Evolutionary conservation across 2,888 invertebrate species (phyloP).

Genomic region (Stictocephala bisonia): DNA sequence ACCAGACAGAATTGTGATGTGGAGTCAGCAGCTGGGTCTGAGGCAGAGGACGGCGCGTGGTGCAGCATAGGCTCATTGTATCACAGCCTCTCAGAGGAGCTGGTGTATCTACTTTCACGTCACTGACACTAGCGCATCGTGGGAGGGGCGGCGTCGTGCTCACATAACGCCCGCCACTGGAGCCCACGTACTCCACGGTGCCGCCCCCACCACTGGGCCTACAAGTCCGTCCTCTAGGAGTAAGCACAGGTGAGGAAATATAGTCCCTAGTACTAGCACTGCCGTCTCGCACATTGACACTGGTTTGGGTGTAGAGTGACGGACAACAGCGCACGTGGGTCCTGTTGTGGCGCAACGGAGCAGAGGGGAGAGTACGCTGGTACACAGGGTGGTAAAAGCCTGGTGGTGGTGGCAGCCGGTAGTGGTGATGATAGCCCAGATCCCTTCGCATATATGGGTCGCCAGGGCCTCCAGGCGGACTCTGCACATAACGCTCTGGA

Average conservation of each 20-base stretch:
- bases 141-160: constrained; percentile 60
- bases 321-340: constrained; percentile 56
- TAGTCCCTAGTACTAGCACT: constrained; percentile 36
- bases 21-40: constrained; percentile 18
- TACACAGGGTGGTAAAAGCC: constrained; percentile 50
- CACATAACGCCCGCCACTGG: constrained; percentile 71
- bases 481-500: background rate
- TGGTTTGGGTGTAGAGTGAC: constrained; percentile 27
- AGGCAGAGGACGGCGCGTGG: constrained; percentile 9
- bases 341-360: constrained; percentile 60
- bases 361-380: constrained; percentile 51
- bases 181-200: constrained; percentile 73
- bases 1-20: constrained; percentile 49
- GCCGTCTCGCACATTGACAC: constrained; percentile 32
- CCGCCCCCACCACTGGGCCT: constrained; percentile 64
- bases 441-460: constrained; percentile 72
- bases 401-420: constrained; percentile 68
- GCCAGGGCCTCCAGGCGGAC: constrained; percentile 63
- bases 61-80: constrained; percentile 26
- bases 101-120: constrained; percentile 31
- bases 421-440: constrained; percentile 69
- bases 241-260: constrained; percentile 36
- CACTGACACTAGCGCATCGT: constrained; percentile 50
- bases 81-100: constrained; percentile 13
- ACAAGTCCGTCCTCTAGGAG: constrained; percentile 43